Evolutionary conservation across 92 coral and sea anemone genomes (phyloP), one percentile per base, ranked within the genome.

Genomic region (Paramuricea clavata): DNA sequence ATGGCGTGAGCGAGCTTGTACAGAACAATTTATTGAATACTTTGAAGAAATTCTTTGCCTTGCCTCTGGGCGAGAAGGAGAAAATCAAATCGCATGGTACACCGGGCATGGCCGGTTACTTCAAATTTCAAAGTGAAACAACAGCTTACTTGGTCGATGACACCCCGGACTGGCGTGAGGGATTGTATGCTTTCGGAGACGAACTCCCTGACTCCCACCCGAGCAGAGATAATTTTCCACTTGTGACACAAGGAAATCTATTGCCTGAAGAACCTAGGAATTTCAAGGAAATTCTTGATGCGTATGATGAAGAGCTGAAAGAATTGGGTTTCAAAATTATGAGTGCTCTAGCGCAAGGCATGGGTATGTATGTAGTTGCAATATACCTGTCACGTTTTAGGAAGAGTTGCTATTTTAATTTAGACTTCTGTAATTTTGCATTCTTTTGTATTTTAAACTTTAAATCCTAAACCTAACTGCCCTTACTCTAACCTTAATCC

Each of bases 161-260:
- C 32, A 76, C 86, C 47, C 70, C 92, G 0, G 98, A 94, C 49
- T 94, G 98, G 98, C 93, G 93, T 31, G 98, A 94, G 43, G 95
- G 95, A 12, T 72, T 94, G 25, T 94, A 94, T 67, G 87, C 93
- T 49, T 86, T 92, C 69, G 87, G 85, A 7, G 95, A 94, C 8
- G 71, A 54, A 54, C 62, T 76, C 87, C 78, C 85, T 81, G 71
- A 73, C 81, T 34, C 47, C 52, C 5, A 62, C 36, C 34, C 64
- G 78, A 16, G 68, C 52, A 62, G 91, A 87, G 32, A 90, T 61
- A 9, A 90, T 93, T 19, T 35, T 9, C 39, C 93, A 89, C 47
- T 95, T 90, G 34, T 94, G 88, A 90, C 95, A 89, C 19, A 83
- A 27, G 49, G 68, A 50, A 22, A 91, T 87, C 3, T 86, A 88